phyloP scores from a whole-genome alignment of 2,888 invertebrate species.

The Patella caerulea region DNA sequence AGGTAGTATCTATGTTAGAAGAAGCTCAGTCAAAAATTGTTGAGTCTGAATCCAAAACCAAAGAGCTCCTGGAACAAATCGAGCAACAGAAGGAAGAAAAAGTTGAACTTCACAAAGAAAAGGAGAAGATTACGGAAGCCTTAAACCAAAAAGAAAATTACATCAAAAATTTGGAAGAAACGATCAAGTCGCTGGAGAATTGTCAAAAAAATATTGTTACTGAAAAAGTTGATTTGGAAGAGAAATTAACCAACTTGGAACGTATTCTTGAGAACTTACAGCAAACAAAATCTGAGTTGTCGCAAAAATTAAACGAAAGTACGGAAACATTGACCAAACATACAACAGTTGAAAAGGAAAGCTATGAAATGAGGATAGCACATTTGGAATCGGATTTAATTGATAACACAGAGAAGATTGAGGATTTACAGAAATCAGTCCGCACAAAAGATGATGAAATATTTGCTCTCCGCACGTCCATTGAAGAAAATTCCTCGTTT shows the following conservation, averaged over 20 bases:
- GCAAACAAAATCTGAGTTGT: slow-evolving; percentile 43
- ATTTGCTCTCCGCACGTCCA: slow-evolving; percentile 38
- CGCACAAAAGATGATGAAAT: slow-evolving; percentile 47
- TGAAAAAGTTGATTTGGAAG: slow-evolving; percentile 47
- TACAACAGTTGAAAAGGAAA: slow-evolving; percentile 38
- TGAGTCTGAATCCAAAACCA: slow-evolving; percentile 15
- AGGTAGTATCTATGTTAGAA: slow-evolving; percentile 21
- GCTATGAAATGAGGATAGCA: slow-evolving; percentile 33
- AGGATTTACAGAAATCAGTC: slow-evolving; percentile 30
- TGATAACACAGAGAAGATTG: slow-evolving; percentile 36
- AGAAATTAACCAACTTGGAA: slow-evolving; percentile 46
- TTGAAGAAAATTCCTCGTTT: slow-evolving; percentile 37
- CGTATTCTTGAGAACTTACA: slow-evolving; percentile 40
- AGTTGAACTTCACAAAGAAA: slow-evolving; percentile 16
- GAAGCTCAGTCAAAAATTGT: slow-evolving; percentile 21
- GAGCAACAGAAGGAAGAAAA: slow-evolving; percentile 23
- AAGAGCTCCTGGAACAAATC: slow-evolving; percentile 23
- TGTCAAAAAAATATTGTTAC: slow-evolving; percentile 39
- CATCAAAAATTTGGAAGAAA: slow-evolving; percentile 27
- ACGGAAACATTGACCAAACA: slow-evolving; percentile 39
- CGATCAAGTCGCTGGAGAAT: slow-evolving; percentile 27
- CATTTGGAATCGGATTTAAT: slow-evolving; percentile 32
- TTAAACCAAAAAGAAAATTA: slow-evolving; percentile 25
- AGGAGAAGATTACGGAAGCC: slow-evolving; percentile 11
- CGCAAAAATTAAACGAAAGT: slow-evolving; percentile 41